Base-by-base conservation (phyloP, 2,888 invertebrate genomes). In the Atrina japonica region DNA sequence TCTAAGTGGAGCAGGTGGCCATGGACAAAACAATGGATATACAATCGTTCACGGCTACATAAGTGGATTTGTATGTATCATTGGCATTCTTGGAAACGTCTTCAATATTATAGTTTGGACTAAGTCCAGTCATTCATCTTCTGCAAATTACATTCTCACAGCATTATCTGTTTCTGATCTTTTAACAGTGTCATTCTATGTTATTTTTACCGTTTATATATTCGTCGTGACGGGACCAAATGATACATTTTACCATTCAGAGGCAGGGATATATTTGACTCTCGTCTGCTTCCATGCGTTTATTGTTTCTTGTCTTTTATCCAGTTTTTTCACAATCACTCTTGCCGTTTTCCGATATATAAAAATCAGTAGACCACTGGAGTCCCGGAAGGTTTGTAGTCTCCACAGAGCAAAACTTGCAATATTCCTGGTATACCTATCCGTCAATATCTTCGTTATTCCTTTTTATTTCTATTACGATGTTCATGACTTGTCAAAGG, bases 391-490 rank as follows among this genome's bases (percentile, higher is more conserved):
- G 9, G 14, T 30, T 3, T 61, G 49, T 50, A 18, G 11, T 23
- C 29, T 18, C 11, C 18, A 30, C 27, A 30, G 47, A 9, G 18
- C 61, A 29, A 49, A 49, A n/a, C 29, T 30, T 7, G 30, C 49
- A 16, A 30, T 49, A 6, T n/a, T 30, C 3, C 30, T 29, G 18
- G 61, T 27, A 2, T 9, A 21, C 18, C 5, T 49, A 11, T 7
- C 18, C 11, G 30, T 30, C 29, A 11, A 29, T 18, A 9, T 61
- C 16, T 29, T 29, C 11, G n/a, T 35, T 30, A 30, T 61, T n/a
- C 61, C 61, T 9, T 61, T 61, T 21, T 61, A 61, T 27, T 61
- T 61, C 25, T 61, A 49, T 30, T 61, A 61, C 27, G 61, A 61
- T 14, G 45, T 61, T 9, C 30, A 49, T 16, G 30, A 61, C n/a